Evolutionary conservation across 1,140 invertebrate genomes (phyloP).

Genomic region (Geopemphigus sp.): DNA sequence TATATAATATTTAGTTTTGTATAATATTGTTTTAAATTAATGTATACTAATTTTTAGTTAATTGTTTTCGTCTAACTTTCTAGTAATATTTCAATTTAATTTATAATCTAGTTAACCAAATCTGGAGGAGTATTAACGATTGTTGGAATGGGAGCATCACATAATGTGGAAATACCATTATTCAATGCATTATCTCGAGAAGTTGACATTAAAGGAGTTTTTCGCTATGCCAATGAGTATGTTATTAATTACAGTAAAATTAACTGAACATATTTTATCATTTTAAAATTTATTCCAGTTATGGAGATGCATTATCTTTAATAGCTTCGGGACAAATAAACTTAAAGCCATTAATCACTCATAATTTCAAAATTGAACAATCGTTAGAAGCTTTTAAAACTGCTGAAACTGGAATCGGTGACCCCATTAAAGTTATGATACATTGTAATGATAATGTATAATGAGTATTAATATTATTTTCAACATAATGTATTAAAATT

Average conservation of each 20-base stretch:
- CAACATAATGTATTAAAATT: no score
- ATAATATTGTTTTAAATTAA: not conserved
- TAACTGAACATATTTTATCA: not conserved
- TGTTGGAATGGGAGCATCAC: conserved; percentile 79
- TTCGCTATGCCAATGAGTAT: conserved; percentile 89
- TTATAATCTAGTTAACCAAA: conserved; percentile 70
- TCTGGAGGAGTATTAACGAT: conserved; percentile 79
- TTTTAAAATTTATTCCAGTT: conserved; percentile 63
- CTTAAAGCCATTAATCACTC: conserved; percentile 86
- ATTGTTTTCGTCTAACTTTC: not conserved
- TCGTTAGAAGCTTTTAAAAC: conserved; percentile 83
- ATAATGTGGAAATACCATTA: conserved; percentile 74
- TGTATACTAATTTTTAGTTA: not conserved
- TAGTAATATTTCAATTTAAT: not conserved
- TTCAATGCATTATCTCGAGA: conserved; percentile 76
- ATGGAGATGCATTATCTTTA: conserved; percentile 79
- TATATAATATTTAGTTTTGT: no score
- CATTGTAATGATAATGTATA: conserved; percentile 61
- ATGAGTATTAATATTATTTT: not conserved
- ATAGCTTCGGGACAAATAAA: conserved; percentile 79
- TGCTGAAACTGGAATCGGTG: conserved; percentile 66
- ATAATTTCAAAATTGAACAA: conserved; percentile 83
- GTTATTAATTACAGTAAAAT: conserved; percentile 53
- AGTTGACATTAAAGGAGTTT: conserved; percentile 87
- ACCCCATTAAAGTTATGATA: conserved; percentile 91